These are phyloP conservation scores for Oreochromis grahami DNA, from an alignment of 2,797 vertebrate species.

Conservation along the genomic window DNA sequence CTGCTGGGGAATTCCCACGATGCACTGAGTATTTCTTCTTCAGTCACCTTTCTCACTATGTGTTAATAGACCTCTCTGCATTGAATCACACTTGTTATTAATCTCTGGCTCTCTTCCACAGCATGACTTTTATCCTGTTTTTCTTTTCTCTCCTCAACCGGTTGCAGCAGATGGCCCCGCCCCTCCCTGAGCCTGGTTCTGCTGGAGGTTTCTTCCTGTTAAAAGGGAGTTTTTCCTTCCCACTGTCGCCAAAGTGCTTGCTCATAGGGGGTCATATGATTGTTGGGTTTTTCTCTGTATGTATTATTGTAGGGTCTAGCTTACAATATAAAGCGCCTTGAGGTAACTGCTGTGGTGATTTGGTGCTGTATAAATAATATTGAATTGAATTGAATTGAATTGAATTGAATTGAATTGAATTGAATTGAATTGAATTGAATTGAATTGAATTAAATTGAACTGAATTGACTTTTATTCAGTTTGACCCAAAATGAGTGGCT, in stretches of 20 bases:
- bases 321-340: neutral
- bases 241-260: no score
- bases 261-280: neutral
- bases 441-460: neutral
- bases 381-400: neutral
- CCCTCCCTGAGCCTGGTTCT: no score
- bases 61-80: neutral
- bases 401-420: neutral
- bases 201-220: no score
- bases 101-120: no score
- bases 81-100: no score
- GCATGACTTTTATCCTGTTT: no score
- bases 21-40: neutral
- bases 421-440: neutral
- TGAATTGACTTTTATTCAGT: neutral
- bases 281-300: neutral
- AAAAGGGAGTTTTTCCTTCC: no score
- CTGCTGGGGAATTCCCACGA: neutral
- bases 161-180: no score
- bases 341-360: neutral
- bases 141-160: no score
- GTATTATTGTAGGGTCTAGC: neutral
- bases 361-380: neutral
- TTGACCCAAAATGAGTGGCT: neutral
- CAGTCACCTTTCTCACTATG: neutral